These are phyloP conservation scores for Drosophila paulistorum DNA, from an alignment of 1,140 invertebrate species.

Conservation along the genomic window DNA sequence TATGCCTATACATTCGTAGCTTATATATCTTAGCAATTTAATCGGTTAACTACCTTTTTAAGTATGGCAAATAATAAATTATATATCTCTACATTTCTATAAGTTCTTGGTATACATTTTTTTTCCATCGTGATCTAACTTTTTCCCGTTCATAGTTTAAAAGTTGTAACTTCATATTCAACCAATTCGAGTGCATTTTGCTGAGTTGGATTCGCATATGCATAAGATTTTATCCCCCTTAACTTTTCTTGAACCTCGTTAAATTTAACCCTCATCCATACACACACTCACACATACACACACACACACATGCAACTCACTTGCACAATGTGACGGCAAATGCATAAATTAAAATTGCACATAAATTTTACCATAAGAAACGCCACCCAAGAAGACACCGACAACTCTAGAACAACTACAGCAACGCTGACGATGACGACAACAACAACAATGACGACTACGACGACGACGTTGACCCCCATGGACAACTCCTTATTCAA, in stretches of 20 bases:
- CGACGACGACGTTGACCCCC: constrained; percentile 52
- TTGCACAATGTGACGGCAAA: constrained; percentile 47
- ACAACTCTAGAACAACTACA: neutral
- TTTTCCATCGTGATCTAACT: neutral
- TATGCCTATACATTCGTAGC: constrained; percentile 13
- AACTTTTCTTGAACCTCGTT: constrained; percentile 43
- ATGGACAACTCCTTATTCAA: constrained; percentile 45
- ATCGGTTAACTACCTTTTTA: too few species aligned
- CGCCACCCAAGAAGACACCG: constrained; percentile 51
- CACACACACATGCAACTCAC: constrained; percentile 10
- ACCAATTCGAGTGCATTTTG: constrained; percentile 20
- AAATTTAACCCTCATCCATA: constrained; percentile 34
- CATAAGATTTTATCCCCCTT: neutral
- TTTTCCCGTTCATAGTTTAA: neutral
- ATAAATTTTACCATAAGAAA: constrained; percentile 74
- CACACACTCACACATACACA: neutral
- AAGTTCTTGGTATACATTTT: neutral
- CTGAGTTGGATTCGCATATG: constrained; percentile 9
- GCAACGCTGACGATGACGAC: constrained; percentile 16
- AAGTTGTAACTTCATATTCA: neutral
- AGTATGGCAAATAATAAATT: too few species aligned
- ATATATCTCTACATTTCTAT: too few species aligned
- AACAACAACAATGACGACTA: constrained; percentile 11
- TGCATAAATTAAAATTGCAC: constrained; percentile 73
- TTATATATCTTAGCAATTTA: too few species aligned